Base-by-base conservation (phyloP, 1,140 invertebrate species). In the Panagrolaimus sp. region DNA sequence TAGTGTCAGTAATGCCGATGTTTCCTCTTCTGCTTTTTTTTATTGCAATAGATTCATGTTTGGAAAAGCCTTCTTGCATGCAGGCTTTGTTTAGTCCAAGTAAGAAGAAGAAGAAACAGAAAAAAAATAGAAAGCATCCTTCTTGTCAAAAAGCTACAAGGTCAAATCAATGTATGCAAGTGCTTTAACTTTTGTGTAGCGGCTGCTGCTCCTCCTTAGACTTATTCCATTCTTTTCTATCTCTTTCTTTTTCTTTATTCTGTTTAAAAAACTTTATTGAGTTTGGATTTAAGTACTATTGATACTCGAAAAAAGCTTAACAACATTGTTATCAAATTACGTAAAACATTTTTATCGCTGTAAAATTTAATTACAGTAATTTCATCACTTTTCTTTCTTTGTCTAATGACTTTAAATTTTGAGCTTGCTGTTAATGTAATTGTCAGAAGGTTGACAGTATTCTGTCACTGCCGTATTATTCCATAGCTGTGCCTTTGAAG, bases 151-250 rank as follows among this genome's bases (percentile, higher is more conserved):
- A 11, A n/a, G 20, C 27, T 25, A 27, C 20, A 27, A 57, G 51
- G 51, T 57, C 51, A 57, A 57, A 57, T 57, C 51, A 57, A 57
- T 57, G 51, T n/a, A n/a, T 20, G 27, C 51, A 57, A 57, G 51
- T 27, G 51, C 9, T 20, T 57, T 20, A 25, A 16, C 51, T 57
- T 16, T 27, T 57, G 20, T 27, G 20, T 11, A 57, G 51, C 51
- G 51, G 27, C 51, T 25, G 51, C 51, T 14, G 27, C 51, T 25
- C 27, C n/a, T 27, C 11, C 27, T 27, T 27, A 57, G 20, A 20
- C 51, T 27, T n/a, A n/a, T n/a, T 27, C 20, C 51, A 57, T 25
- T 27, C 51, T 25, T 57, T 57, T 20, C 13, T 16, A 57, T 57
- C 31, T 38, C 31, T 38, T 38, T 57, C 51, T 16, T 57, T 57